These are phyloP conservation scores for Camptogramma bilineatum DNA, from an alignment of 2,888 invertebrate species.

Conservation along the genomic window DNA sequence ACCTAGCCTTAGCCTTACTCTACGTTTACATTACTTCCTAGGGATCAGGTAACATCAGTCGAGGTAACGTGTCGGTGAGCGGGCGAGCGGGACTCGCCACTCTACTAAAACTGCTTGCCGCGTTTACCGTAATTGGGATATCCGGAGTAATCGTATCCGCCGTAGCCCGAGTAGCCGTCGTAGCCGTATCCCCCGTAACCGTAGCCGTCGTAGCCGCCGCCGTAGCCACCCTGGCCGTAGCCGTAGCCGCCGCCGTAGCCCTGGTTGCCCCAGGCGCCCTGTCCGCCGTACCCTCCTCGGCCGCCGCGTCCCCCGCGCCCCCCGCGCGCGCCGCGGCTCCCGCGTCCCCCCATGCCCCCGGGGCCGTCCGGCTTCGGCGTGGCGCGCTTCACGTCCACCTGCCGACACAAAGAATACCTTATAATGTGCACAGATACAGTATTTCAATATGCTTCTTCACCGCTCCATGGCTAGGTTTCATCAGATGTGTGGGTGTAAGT, in stretches of 20 bases:
- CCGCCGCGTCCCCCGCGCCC: constrained; percentile 90
- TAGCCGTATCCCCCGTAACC: constrained; percentile 90
- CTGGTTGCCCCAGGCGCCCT: constrained; percentile 88
- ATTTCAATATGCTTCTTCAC: background rate
- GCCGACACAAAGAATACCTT: too few relatives aligned
- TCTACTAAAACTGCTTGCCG: constrained; percentile 82
- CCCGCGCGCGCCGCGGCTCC: constrained; percentile 88
- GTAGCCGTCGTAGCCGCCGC: constrained; percentile 91
- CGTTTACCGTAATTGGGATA: constrained; percentile 93
- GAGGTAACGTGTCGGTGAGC: constrained; percentile 85
- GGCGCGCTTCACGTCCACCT: constrained; percentile 97
- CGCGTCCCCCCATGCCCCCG: constrained; percentile 88
- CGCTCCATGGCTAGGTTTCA: background rate
- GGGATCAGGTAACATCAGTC: constrained; percentile 85
- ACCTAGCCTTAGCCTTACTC: constrained; percentile 79
- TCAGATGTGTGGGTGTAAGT: constrained; percentile 34
- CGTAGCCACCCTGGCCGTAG: constrained; percentile 90
- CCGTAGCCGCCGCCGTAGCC: constrained; percentile 88
- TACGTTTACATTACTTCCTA: constrained; percentile 81
- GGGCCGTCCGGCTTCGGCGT: constrained; percentile 94
- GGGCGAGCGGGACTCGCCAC: constrained; percentile 70
- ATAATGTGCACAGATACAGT: too few relatives aligned
- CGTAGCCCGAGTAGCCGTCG: constrained; percentile 91
- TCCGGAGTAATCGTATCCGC: constrained; percentile 92
- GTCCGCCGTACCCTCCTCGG: constrained; percentile 88